Evolutionary conservation across 2,888 invertebrate species (phyloP), one percentile per base, ranked within the genome.

Genomic region (Rotaria sp.): DNA sequence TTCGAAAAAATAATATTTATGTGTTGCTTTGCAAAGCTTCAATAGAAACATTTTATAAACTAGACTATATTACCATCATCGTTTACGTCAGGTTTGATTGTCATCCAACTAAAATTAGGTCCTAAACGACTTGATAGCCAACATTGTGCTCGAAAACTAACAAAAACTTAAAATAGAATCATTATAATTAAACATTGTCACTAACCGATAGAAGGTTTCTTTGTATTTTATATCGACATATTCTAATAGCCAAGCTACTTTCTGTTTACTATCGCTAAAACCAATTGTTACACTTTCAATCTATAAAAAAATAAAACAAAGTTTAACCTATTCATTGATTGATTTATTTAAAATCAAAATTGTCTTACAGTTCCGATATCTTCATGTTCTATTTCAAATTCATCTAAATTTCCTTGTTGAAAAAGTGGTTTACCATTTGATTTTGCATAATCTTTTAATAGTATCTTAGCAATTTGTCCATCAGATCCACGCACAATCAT

Each of bases 401-500:
- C 45, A 80, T 80, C 80, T 41, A n/a, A 11, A 45, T 80, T 80
- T 80, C 80, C 80, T 80, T 80, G 8, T 80, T 80, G 80, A 45
- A 80, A 80, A n/a, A 45, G 13, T 35, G 1, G 1, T 67, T 38
- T 1, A 13, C 26, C 45, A 21, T 35, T 13, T 7, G 15, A 8
- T 21, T 67, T 35, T 21, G 35, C 67, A 67, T 67, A 26, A 13
- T 26, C 41, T 80, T 80, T 80, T 15, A 80, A 80, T 45, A 45
- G 11, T 45, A 45, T 26, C 15, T 80, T 80, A 26, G 18, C 26
- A 7, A 80, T 80, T 80, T 80, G 80, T 45, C 26, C 41, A 26
- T 26, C 5, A 0, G 80, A 45, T n/a, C 80, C 80, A 26, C n/a
- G 45, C 1, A 80, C 5, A 45, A n/a, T 45, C 7, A 80, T n/a